Conservation (phyloP, 2,888 invertebrate genomes). For the Pteria penguin region DNA sequence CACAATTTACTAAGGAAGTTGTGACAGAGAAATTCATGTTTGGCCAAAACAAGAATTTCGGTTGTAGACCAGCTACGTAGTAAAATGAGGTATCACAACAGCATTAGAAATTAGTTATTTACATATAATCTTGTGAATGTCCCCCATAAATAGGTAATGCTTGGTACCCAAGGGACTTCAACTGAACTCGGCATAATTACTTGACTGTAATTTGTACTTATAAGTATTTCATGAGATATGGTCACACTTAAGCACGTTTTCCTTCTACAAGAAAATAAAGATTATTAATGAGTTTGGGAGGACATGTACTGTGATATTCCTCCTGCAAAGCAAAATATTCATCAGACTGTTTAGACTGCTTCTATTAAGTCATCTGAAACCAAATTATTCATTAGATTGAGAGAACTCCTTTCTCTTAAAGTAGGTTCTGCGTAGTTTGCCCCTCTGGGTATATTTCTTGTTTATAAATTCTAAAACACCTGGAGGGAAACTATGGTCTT, state of each 20-base stretch:
- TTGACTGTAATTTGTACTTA: neutral
- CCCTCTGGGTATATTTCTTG: neutral
- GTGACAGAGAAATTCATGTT: neutral
- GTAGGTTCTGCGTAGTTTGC: neutral
- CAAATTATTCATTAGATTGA: constrained; percentile 1
- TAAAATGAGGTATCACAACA: neutral
- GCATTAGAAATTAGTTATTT: neutral
- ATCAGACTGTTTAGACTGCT: too few relatives aligned
- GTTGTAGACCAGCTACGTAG: neutral
- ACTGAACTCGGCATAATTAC: neutral
- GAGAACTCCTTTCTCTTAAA: constrained; percentile 17
- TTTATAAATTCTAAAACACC: neutral
- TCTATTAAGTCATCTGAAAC: too few relatives aligned
- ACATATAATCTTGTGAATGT: neutral
- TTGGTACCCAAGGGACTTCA: neutral
- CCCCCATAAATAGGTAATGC: neutral
- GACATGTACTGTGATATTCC: too few relatives aligned
- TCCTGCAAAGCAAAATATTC: too few relatives aligned
- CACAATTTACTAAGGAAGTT: constrained; percentile 4
- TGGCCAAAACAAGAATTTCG: neutral
- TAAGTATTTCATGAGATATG: neutral
- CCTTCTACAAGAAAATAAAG: neutral
- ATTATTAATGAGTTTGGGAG: too few relatives aligned
- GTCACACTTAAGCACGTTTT: neutral
- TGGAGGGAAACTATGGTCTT: constrained; percentile 1